Percentiles rank a stretch among this genome's conserved stretches.
Evolutionary conservation across 2,888 invertebrate genomes (phyloP).

Genomic region (Epinotia nisella): DNA sequence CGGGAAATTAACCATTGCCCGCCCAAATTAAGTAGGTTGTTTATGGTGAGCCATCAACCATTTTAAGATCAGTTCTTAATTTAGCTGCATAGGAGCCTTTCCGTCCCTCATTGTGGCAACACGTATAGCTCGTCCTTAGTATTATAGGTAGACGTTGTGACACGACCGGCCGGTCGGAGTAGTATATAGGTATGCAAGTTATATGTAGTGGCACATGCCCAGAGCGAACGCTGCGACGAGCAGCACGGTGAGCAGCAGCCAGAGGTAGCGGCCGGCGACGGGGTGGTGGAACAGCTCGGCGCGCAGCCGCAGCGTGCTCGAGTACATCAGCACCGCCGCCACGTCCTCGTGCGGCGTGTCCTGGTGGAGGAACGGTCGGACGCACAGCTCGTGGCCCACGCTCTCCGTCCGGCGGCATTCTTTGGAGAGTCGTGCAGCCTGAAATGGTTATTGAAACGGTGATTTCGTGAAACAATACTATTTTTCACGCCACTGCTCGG

Average conservation of each 20-base stretch:
- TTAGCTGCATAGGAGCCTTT: too few species aligned
- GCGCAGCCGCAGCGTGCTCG: slow-evolving; percentile 89
- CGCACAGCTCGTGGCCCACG: slow-evolving; percentile 91
- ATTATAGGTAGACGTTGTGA: too few species aligned
- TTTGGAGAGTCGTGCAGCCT: slow-evolving; percentile 90
- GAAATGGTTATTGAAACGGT: slow-evolving; percentile 59
- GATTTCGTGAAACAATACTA: too few species aligned
- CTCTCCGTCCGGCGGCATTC: slow-evolving; percentile 89
- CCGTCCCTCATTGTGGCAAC: too few species aligned
- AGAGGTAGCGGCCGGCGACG: slow-evolving; percentile 88
- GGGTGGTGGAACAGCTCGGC: slow-evolving; percentile 91
- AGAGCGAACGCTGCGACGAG: slow-evolving; percentile 86
- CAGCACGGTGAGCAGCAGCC: slow-evolving; percentile 85
- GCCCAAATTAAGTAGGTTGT: too few species aligned
- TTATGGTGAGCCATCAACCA: too few species aligned
- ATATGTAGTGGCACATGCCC: slow-evolving; percentile 89
- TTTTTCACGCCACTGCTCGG: too few species aligned
- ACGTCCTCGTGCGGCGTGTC: slow-evolving; percentile 90
- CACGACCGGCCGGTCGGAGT: too few species aligned
- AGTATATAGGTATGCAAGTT: slow-evolving; percentile 54
- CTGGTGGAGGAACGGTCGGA: slow-evolving; percentile 92
- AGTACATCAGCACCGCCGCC: slow-evolving; percentile 90
- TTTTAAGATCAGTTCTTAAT: too few species aligned
- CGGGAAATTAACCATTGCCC: too few species aligned
- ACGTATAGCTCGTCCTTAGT: too few species aligned